Conservation (phyloP, 2,113 vertebrate species). For the Ginglymostoma cirratum region DNA sequence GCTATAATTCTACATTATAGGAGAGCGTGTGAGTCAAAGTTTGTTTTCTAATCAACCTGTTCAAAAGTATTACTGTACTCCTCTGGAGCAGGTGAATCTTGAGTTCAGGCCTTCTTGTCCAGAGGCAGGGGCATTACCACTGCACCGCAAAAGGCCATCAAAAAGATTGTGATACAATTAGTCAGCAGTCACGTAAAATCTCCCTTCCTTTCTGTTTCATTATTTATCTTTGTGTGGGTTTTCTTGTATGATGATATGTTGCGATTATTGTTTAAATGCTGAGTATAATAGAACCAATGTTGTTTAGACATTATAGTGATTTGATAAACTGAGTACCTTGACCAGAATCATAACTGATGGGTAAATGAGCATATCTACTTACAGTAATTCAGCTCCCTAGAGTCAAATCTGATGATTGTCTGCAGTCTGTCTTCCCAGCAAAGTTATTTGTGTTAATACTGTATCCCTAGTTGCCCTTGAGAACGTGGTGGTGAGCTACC, state of each 20-base stretch:
- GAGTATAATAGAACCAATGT: too few species aligned
- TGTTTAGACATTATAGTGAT: neutral
- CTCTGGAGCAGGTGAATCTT: too few species aligned
- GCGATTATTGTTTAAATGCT: neutral
- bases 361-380: neutral
- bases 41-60: too few species aligned
- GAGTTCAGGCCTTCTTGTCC: too few species aligned
- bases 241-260: neutral
- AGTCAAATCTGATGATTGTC: neutral
- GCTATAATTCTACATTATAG: neutral
- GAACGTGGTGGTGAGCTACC: too few species aligned
- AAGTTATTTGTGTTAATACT: neutral
- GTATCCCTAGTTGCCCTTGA: neutral
- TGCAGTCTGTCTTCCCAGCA: neutral
- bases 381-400: neutral
- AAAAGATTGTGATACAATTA: neutral
- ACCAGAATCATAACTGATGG: neutral
- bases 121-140: too few species aligned
- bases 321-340: too few species aligned
- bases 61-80: too few species aligned
- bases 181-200: neutral
- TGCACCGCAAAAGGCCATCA: too few species aligned
- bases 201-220: neutral
- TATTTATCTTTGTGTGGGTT: neutral
- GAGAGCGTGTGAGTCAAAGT: neutral